Evolutionary conservation across 2,113 vertebrate genomes (phyloP), one percentile per base, ranked within the genome.

Genomic region (Perca flavescens): DNA sequence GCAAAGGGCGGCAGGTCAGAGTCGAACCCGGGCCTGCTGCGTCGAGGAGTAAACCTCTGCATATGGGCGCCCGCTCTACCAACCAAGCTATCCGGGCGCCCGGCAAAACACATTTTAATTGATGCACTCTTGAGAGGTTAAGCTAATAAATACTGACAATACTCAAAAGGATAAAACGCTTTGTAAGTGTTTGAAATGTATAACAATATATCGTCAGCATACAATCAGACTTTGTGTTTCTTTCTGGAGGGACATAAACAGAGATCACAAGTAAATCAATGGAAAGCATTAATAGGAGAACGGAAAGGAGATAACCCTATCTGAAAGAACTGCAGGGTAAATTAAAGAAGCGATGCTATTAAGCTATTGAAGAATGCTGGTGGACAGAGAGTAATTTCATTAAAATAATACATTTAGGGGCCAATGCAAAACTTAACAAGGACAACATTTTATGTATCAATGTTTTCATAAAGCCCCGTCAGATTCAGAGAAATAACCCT

Each of bases 121-220:
- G 5, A 52, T 50, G 22, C 25, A 34, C 3, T 62, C 46, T 62
- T 34, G 10, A 50, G 1, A 13, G 8, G 43, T 36, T 10, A 61
- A 40, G 34, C 10, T 63, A 13, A 15, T 43, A 43, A 40, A 63
- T n/a, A 14, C 34, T 36, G 2, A 43, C 36, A 43, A 6, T 19
- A 40, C 36, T 40, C 7, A 40, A 31, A 17, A 28, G 31, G 4
- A 34, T 17, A 1, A 54, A 46, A 36, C 9, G 14, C 15, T 53
- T 75, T 25, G 3, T 22, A 9, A 34, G 40, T 15, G 3, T 34
- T 31, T 49, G 8, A 12, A 47, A 47, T 54, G 34, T 46, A 66
- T n/a, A 43, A 50, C 13, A 72, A 31, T 50, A 28, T 16, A 34
- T 72, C 3, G n/a, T 83, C 46, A 65, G 54, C 66, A 62, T 76